Percentiles rank a stretch among this genome's conserved stretches.
phyloP scores from a whole-genome alignment of 1,140 invertebrate species.

The Adelges cooleyi region DNA sequence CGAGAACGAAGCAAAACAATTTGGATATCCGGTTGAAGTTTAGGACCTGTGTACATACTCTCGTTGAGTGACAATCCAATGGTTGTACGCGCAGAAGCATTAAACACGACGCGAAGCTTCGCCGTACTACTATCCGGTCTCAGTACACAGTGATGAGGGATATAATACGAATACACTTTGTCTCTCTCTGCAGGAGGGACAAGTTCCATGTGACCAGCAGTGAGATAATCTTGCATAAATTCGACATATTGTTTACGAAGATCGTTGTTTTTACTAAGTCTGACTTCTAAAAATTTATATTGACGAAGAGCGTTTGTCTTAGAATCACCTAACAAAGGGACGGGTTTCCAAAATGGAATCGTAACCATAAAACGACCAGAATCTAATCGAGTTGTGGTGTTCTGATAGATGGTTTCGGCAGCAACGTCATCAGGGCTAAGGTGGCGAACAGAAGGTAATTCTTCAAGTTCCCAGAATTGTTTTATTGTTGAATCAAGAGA shows the following conservation, averaged over 20 bases:
- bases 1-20: slow-evolving; percentile 37
- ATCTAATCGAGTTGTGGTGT: not conserved
- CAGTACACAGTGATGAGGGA: not conserved
- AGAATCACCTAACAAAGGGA: not conserved
- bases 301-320: not conserved
- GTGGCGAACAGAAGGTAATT: not conserved
- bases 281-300: not conserved
- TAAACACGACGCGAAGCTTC: slow-evolving; percentile 2
- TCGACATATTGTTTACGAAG: not conserved
- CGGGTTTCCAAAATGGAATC: not conserved
- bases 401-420: not conserved
- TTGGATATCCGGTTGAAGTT: slow-evolving; percentile 38
- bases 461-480: not conserved
- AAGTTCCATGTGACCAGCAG: not conserved
- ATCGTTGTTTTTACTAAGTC: not conserved
- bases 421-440: not conserved
- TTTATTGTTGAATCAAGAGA: not conserved
- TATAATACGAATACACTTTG: not conserved
- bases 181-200: not conserved
- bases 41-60: slow-evolving; percentile 35
- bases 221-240: not conserved
- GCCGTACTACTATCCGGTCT: not conserved
- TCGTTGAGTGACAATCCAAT: slow-evolving; percentile 36
- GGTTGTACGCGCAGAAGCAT: slow-evolving; percentile 34
- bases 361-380: not conserved